Evolutionary conservation across 2,797 vertebrate species (phyloP), one percentile per base, ranked within the genome.

Genomic region (Amblyopsis hoosieri): DNA sequence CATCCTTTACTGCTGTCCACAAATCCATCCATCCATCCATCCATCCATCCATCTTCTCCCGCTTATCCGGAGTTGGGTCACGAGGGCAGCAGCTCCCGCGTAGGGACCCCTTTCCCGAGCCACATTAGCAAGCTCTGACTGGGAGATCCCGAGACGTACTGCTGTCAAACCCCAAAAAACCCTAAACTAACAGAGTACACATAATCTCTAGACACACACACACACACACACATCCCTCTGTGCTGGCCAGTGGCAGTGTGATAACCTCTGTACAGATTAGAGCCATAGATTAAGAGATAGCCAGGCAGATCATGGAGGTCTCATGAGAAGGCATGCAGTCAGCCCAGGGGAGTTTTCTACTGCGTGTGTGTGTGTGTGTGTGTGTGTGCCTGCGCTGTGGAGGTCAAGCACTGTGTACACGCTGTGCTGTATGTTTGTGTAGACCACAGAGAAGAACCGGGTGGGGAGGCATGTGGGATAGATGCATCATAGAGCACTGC

Each of bases 261-360:
- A 90, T 90, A 84, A 89, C 86, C 82, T 86, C 87, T 63, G 76
- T 75, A 66, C 49, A 81, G 88, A 86, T 93, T 93, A 87, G 60
- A 77, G 78, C 74, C 78, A 86, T 85, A 78, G 89, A 89, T 89
- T 84, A 91, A 90, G 84, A 74, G 85, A 90, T 87, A 86, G 89
- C 86, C 85, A 77, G 42, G 67, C 78, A 79, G 84, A 88, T 90
- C 88, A 87, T 75, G 74, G 74, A 61, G 51, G 75, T 80, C 81
- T 85, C 75, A 76, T 56, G 74, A 83, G 75, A 75, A 89, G 60
- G 73, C 81, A 75, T 78, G 83, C 72, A 79, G 71, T 71, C 64
- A 69, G 12, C 6, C 15, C 63, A 72, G 33, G 7, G 7, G 33
- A 37, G 71, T 72, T 62, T 78, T 69, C 76, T 67, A 67, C 49